Evolutionary conservation across 1,140 invertebrate species (phyloP).

Genomic region (Apocrypta bakeri): DNA sequence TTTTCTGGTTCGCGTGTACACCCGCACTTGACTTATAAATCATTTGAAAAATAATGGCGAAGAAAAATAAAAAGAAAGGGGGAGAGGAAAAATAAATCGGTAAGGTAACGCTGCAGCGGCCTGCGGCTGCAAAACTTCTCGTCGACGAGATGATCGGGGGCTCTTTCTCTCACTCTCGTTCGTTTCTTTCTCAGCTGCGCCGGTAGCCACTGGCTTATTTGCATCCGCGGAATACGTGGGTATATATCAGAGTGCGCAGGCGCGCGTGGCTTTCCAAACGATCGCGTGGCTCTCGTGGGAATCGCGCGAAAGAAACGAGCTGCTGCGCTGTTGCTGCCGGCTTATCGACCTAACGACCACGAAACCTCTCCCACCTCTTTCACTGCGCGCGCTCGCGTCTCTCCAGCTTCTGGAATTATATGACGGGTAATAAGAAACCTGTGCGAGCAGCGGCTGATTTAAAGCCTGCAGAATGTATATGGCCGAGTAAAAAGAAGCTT

Average conservation of each 20-base stretch:
- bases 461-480: conserved; percentile 23
- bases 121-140: not conserved
- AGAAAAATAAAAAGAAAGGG: not conserved
- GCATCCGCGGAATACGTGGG: conserved; percentile 47
- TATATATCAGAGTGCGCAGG: not conserved
- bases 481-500: conserved; percentile 15
- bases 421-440: conserved; percentile 50
- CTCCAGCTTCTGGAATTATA: conserved; percentile 45
- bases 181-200: conserved; percentile 50
- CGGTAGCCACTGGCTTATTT: conserved; percentile 56
- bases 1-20: not conserved
- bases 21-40: not conserved
- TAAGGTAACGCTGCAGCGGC: not conserved
- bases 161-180: conserved; percentile 32
- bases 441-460: conserved; percentile 22
- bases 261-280: conserved; percentile 26
- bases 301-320: conserved; percentile 22
- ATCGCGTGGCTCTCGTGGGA: conserved; percentile 63
- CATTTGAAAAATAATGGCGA: not conserved
- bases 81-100: not conserved
- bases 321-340: conserved; percentile 12
- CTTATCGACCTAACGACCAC: conserved; percentile 4
- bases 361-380: not conserved
- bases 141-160: not conserved
- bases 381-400: not conserved